Conservation (phyloP, 2,797 vertebrate genomes). For the Lepus oiostolus region DNA sequence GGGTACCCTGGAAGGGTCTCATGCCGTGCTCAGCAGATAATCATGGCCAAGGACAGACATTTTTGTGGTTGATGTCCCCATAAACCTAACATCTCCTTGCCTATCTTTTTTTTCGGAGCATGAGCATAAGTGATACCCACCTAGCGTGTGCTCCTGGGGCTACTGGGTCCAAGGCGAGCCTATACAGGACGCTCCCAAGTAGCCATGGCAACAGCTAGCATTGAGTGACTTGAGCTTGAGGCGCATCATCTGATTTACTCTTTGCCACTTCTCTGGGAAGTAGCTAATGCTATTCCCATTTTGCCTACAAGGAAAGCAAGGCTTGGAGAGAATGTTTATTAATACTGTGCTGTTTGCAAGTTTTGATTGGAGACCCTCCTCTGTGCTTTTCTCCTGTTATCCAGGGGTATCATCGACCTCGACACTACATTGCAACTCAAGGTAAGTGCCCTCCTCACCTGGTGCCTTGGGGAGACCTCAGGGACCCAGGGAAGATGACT, state of each 20-base stretch:
- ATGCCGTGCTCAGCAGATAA: background rate
- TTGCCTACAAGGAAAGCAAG: background rate
- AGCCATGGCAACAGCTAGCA: background rate
- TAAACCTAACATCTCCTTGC: background rate
- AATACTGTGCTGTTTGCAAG: background rate
- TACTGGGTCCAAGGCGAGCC: background rate
- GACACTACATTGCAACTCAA: slow-evolving; percentile 99
- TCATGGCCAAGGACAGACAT: background rate
- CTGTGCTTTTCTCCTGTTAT: slow-evolving; percentile 57
- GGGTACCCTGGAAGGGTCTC: background rate
- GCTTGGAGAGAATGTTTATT: background rate
- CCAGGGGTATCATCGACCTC: slow-evolving; percentile 97
- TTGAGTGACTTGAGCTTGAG: background rate
- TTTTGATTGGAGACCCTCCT: slow-evolving; percentile 10
- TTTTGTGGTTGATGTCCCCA: background rate
- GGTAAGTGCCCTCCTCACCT: slow-evolving; percentile 88
- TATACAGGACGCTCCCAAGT: background rate
- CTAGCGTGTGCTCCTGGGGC: background rate
- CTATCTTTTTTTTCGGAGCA: background rate
- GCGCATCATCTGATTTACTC: background rate
- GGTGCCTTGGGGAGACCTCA: background rate
- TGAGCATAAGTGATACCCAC: background rate
- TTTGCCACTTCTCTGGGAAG: slow-evolving; percentile 40
- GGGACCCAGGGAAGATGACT: background rate
- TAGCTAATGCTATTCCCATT: background rate